Base-by-base conservation (phyloP, 1,140 invertebrate genomes). In the Scaptomyza montana region DNA sequence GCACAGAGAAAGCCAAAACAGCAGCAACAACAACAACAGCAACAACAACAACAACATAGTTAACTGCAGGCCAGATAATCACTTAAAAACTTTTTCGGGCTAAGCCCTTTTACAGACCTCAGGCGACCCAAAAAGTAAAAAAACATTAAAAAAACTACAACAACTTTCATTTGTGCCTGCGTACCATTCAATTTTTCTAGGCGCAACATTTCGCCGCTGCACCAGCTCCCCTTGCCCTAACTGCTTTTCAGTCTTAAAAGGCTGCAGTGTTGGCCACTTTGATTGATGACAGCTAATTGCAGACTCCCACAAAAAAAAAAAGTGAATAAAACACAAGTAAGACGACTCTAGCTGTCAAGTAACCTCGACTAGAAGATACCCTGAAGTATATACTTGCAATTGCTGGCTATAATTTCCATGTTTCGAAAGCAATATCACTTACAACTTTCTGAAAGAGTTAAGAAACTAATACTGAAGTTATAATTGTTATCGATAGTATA, bases 221-320 rank as follows among this genome's bases (percentile, higher is more conserved):
- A 10, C 28, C 12, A 10, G 19, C 19, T 33, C 36, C 10, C 47
- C 13, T 47, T 47, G 33, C 41, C 9, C 43, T 33, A 30, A 9
- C 33, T 41, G 10, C 59, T 33, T 19, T 47, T n/a, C 2, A 6
- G 12, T 49, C 39, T 54, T 39, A n/a, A 36, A 45, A 46, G 5
- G 53, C 41, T 61, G 78, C 82, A 87, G 87, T 86, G 78, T 81
- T 87, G 72, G 76, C 60, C 66, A 66, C 75, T 77, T 82, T 87
- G 82, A 87, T 87, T 87, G 82, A 87, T 87, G 82, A 87, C 80
- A 87, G 82, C 78, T 89, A 87, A 87, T 87, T 87, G 82, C 81
- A 63, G 65, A 66, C 39, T 61, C 71, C 53, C 19, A 56, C 68
- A 43, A 28, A 39, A 7, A 50, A 2, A 21, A n/a, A n/a, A 25